These are phyloP conservation scores for Syngnathus floridae DNA, from an alignment of 2,113 vertebrate genomes.

Conservation along the genomic window DNA sequence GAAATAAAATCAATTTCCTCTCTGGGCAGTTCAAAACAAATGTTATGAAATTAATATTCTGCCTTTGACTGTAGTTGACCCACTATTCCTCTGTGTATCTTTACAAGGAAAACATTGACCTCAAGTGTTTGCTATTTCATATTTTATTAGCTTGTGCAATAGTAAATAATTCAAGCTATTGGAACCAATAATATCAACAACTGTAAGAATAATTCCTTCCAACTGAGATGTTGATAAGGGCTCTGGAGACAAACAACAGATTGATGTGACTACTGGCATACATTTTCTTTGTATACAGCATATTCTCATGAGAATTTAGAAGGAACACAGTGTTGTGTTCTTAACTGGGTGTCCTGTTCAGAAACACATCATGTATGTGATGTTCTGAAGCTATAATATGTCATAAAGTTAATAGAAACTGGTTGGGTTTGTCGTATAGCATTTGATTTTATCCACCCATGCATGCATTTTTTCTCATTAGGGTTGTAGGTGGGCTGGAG, in stretches of 20 bases:
- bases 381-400: neutral
- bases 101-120: neutral
- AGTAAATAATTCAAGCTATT: neutral
- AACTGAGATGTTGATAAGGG: neutral
- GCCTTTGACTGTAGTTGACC: neutral
- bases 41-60: conserved; percentile 1
- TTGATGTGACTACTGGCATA: neutral
- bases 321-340: neutral
- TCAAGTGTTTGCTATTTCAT: neutral
- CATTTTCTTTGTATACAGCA: neutral
- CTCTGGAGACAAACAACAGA: neutral
- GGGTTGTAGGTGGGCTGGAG: neutral
- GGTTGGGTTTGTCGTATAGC: too few relatives aligned
- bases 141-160: neutral
- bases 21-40: conserved; percentile 3
- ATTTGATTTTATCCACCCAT: neutral
- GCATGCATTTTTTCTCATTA: neutral
- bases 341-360: neutral
- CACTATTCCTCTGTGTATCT: neutral
- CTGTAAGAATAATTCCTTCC: too few relatives aligned
- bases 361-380: neutral
- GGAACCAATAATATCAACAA: neutral
- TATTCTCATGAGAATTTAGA: conserved; percentile 1
- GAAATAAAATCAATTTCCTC: conserved; percentile 15
- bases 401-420: too few relatives aligned